Conservation (phyloP, 2,113 vertebrate species). For the human region DNA sequence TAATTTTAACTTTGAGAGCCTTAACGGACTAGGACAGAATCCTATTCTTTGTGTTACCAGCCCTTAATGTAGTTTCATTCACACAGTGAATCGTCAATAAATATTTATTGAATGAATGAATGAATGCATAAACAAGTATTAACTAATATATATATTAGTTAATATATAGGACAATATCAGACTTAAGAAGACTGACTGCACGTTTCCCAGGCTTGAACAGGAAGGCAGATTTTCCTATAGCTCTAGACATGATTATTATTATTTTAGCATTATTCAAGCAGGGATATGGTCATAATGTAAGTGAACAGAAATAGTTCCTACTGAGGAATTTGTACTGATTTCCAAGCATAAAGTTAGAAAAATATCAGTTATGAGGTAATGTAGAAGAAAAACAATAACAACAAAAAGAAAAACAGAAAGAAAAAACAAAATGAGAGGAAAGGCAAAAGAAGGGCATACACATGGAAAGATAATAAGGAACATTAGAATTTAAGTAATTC, state of each 20-base stretch:
- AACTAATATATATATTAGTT: neutral
- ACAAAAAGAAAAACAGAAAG: neutral
- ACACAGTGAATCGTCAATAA: neutral
- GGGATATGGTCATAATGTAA: neutral
- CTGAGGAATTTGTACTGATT: constrained; percentile 25
- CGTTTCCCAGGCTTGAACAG: neutral
- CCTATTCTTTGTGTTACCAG: neutral
- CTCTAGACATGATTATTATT: neutral
- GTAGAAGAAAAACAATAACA: neutral
- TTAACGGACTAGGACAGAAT: neutral
- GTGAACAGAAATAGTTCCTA: neutral
- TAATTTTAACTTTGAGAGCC: neutral
- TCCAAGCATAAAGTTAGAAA: constrained; percentile 30
- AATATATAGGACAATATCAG: neutral
- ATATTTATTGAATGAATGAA: neutral
- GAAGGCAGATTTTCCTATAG: neutral
- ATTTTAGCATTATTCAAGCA: neutral
- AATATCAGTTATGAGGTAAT: neutral
- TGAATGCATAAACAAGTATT: neutral
- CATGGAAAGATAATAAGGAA: neutral
- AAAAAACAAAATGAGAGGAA: neutral
- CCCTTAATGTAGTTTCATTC: neutral
- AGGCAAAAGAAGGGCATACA: neutral
- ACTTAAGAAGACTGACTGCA: neutral
- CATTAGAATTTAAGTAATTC: neutral